Conservation (phyloP, 2,797 vertebrate species). For the Pipistrellus nathusii region DNA sequence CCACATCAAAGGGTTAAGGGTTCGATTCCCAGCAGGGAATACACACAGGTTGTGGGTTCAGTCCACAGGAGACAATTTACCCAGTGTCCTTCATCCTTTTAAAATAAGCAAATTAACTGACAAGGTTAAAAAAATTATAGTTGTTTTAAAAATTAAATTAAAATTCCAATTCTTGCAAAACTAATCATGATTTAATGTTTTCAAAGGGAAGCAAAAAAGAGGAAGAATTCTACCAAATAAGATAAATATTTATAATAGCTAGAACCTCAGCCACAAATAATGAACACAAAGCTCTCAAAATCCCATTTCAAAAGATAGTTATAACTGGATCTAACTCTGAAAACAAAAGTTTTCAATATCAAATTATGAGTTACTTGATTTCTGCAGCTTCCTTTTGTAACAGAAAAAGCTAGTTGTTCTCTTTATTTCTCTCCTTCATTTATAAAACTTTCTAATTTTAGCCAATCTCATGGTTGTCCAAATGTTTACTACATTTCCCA, state of each 20-base stretch:
- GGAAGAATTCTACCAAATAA: conserved; percentile 21
- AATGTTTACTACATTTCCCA: not conserved
- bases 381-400: conserved; percentile 2
- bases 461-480: not conserved
- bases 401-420: conserved; percentile 50
- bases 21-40: no score
- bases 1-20: no score
- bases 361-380: conserved; percentile 37
- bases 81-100: conserved; percentile 13
- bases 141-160: conserved; percentile 14
- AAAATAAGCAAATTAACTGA: conserved; percentile 41
- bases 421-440: conserved; percentile 24
- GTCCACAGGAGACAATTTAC: not conserved
- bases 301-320: conserved; percentile 41
- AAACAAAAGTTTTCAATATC: conserved; percentile 37
- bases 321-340: not conserved
- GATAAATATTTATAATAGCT: conserved; percentile 29
- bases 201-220: not conserved
- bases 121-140: conserved; percentile 27
- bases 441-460: conserved; percentile 45
- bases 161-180: conserved; percentile 24
- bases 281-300: not conserved
- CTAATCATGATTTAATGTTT: conserved; percentile 34
- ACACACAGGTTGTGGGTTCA: no score
- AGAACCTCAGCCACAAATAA: conserved; percentile 16